A percentile compares a stretch with the other conserved stretches of the same genome.
Evolutionary conservation across 2,797 vertebrate species (phyloP).

Genomic region (Bucorvus abyssinicus): DNA sequence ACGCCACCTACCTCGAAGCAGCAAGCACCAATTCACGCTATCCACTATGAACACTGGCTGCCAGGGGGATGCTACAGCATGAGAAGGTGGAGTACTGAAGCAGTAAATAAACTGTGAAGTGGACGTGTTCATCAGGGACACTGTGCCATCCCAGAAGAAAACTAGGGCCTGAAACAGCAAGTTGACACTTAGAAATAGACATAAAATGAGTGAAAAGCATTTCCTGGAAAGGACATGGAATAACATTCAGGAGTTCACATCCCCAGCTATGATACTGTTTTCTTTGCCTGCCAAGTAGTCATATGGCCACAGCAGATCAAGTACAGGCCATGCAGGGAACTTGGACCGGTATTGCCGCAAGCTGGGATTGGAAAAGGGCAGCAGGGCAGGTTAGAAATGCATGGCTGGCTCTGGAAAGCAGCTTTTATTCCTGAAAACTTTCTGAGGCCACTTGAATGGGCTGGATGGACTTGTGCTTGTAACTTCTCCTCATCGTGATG

Average conservation of each 20-base stretch:
- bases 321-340: not conserved
- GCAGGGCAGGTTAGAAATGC: not conserved
- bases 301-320: not conserved
- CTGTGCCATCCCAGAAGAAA: slow-evolving; percentile 59
- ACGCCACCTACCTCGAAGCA: slow-evolving; percentile 66
- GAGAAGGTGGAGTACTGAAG: slow-evolving; percentile 50
- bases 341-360: not conserved
- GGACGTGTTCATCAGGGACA: slow-evolving; percentile 69
- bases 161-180: slow-evolving; percentile 67
- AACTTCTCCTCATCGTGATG: not conserved
- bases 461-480: not conserved
- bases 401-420: not conserved
- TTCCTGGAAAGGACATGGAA: not conserved
- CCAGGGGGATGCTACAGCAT: slow-evolving; percentile 57
- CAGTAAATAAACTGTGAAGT: slow-evolving; percentile 49
- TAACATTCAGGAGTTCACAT: not conserved
- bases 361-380: not conserved
- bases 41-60: slow-evolving; percentile 71
- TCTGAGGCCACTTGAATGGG: not conserved
- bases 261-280: not conserved
- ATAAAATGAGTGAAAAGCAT: not conserved
- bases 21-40: slow-evolving; percentile 33
- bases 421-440: not conserved
- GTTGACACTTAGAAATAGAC: not conserved
- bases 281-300: not conserved